Evolutionary conservation across 2,888 invertebrate genomes (phyloP).

Genomic region (Caenorhabditis sp.): DNA sequence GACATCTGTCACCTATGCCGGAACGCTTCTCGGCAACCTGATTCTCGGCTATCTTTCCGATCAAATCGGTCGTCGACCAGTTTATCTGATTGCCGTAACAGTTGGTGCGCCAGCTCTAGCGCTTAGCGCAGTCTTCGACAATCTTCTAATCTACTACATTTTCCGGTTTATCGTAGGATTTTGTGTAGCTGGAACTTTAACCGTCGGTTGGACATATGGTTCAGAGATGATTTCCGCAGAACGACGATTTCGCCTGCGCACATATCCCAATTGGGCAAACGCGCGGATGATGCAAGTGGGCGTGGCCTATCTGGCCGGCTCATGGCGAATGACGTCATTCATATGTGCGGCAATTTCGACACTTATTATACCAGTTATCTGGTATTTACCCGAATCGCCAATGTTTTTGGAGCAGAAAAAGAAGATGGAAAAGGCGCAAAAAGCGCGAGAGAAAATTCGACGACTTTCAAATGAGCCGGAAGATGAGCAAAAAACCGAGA

Average conservation of each 20-base stretch:
- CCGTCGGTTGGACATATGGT: constrained; percentile 40
- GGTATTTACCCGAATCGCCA: constrained; percentile 35
- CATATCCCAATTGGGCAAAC: constrained; percentile 39
- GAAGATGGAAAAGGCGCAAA: constrained; percentile 12
- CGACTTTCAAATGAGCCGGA: constrained; percentile 5
- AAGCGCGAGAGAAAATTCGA: constrained; percentile 14
- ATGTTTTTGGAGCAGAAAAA: constrained; percentile 21
- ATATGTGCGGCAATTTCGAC: constrained; percentile 25
- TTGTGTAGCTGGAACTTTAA: constrained; percentile 24
- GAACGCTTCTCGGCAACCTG: constrained; percentile 23
- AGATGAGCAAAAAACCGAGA: constrained; percentile 10
- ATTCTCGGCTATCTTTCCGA: constrained; percentile 28
- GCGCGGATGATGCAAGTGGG: constrained; percentile 24
- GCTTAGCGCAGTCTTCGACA: constrained; percentile 18
- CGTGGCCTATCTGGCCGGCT: constrained; percentile 23
- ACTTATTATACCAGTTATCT: constrained; percentile 29
- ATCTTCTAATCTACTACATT: constrained; percentile 20
- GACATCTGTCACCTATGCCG: constrained; percentile 23
- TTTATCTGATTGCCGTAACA: constrained; percentile 18
- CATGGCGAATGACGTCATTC: constrained; percentile 24
- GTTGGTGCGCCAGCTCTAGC: constrained; percentile 24
- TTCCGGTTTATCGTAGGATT: constrained; percentile 33
- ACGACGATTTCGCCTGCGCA: constrained; percentile 26
- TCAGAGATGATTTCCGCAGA: constrained; percentile 33
- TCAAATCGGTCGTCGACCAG: constrained; percentile 27